These are phyloP conservation scores for Serripes groenlandicus DNA, from an alignment of 2,888 invertebrate genomes.

Conservation along the genomic window DNA sequence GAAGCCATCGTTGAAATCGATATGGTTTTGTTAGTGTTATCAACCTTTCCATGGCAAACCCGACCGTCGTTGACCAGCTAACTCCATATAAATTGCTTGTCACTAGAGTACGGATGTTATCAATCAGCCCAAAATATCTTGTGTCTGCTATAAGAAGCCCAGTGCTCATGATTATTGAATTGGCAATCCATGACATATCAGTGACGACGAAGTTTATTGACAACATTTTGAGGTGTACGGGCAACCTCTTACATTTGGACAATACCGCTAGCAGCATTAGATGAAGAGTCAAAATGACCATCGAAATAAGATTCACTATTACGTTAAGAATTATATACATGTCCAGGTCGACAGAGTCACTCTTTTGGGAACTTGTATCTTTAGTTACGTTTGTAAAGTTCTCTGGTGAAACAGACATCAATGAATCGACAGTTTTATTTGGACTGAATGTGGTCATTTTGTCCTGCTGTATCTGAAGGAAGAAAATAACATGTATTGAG, in stretches of 20 bases:
- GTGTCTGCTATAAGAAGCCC: neutral
- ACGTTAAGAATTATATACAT: too few species aligned
- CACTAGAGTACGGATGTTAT: neutral
- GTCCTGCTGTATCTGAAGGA: too few species aligned
- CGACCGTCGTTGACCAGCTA: neutral
- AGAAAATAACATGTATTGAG: too few species aligned
- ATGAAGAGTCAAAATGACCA: too few species aligned
- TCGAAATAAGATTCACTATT: too few species aligned
- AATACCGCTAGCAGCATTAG: neutral
- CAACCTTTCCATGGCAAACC: neutral
- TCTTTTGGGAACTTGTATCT: too few species aligned
- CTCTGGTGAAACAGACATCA: too few species aligned
- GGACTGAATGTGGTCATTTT: too few species aligned
- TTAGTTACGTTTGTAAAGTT: too few species aligned
- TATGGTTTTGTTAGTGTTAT: neutral
- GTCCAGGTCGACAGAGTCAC: too few species aligned
- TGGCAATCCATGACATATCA: neutral
- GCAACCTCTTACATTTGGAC: neutral
- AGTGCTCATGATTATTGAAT: neutral
- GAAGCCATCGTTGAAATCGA: neutral
- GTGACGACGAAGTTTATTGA: neutral
- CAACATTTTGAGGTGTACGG: neutral
- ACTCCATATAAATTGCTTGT: neutral
- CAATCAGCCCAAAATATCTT: neutral
- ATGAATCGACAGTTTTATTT: too few species aligned